Conservation (phyloP, 2,113 vertebrate species). For the Esox niger region DNA sequence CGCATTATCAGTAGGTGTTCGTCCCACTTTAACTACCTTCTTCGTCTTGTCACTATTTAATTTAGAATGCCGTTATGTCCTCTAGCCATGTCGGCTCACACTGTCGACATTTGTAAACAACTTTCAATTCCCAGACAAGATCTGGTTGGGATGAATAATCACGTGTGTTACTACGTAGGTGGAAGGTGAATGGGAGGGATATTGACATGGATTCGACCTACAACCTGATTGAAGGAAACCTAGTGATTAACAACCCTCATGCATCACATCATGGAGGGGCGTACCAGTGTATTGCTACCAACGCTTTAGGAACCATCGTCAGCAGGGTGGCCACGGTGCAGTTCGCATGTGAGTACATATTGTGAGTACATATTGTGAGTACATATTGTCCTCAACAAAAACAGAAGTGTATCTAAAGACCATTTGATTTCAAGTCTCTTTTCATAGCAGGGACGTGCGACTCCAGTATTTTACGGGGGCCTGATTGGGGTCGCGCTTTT, state of each 20-base stretch:
- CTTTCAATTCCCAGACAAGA: too few species aligned
- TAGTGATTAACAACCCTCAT: slow-evolving; percentile 82
- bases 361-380: slow-evolving; percentile 88
- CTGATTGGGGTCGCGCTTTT: too few species aligned
- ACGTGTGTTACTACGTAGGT: slow-evolving; percentile 65
- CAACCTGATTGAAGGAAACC: slow-evolving; percentile 82
- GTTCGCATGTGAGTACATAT: slow-evolving; percentile 86
- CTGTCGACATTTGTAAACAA: too few species aligned
- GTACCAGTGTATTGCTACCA: slow-evolving; percentile 90
- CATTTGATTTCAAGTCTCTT: too few species aligned
- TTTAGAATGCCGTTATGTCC: too few species aligned
- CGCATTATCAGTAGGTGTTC: slow-evolving; percentile 74
- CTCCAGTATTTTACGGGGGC: too few species aligned
- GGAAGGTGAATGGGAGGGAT: slow-evolving; percentile 82
- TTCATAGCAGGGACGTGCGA: too few species aligned
- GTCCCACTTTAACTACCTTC: neutral
- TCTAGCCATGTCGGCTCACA: too few species aligned
- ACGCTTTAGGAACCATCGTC: slow-evolving; percentile 82
- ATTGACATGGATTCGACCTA: slow-evolving; percentile 79
- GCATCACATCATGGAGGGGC: slow-evolving; percentile 78
- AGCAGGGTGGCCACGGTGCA: slow-evolving; percentile 85
- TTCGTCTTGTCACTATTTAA: too few species aligned
- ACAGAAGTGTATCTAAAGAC: neutral
- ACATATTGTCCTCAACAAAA: neutral
- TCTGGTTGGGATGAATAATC: neutral